A percentile compares a stretch with the other conserved stretches of the same genome.
Conservation (phyloP, 30 jellyfish, hydroid and myxozoan species). For the Clytia hemisphaerica region DNA sequence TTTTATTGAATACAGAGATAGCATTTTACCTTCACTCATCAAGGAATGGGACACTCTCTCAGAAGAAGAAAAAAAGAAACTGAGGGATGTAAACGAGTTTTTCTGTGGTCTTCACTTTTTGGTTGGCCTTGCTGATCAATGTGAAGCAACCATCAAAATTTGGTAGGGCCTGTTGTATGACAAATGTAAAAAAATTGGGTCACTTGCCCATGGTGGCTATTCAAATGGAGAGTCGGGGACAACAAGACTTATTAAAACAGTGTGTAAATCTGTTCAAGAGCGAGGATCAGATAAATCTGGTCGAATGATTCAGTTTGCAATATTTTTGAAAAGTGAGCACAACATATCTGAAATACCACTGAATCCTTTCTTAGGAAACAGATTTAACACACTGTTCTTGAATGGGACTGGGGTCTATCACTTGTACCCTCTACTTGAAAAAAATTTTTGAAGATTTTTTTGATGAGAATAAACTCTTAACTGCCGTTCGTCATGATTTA, state of each 20-base stretch:
- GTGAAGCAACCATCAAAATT: no score
- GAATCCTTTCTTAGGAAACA: no score
- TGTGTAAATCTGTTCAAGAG: conserved; percentile 43
- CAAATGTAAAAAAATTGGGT: background rate
- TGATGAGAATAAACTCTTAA: conserved; percentile 5
- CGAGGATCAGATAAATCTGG: conserved; percentile 42
- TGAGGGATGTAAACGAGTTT: no score
- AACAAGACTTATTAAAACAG: no score
- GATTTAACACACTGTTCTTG: no score
- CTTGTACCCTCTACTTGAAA: background rate
- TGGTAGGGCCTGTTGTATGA: conserved; percentile 23
- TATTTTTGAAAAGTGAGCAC: no score
- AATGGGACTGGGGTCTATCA: conserved; percentile 9
- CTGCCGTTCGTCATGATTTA: conserved; percentile 21
- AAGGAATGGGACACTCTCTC: conserved; percentile 16
- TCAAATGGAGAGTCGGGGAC: no score
- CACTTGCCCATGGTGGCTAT: no score
- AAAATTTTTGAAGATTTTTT: background rate
- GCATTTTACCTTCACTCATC: conserved; percentile 17
- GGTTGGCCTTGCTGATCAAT: no score
- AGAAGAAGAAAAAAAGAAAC: background rate
- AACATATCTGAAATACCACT: background rate
- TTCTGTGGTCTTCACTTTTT: no score
- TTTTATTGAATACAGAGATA: no score
- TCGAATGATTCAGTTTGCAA: conserved; percentile 21